phyloP scores from a whole-genome alignment of 2,888 invertebrate genomes.

The Xestia rhomboidea region DNA sequence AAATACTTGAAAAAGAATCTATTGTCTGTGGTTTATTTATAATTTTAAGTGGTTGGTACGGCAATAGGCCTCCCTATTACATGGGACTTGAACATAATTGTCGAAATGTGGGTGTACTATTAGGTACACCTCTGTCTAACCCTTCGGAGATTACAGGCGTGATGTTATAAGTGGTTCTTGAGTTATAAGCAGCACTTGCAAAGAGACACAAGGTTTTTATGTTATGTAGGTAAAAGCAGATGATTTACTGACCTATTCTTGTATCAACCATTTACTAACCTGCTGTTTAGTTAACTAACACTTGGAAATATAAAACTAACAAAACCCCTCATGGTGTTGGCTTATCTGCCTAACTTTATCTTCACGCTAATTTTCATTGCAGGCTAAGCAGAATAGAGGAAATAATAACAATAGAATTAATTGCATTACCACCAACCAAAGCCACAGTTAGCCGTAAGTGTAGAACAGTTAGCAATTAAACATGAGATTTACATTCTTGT shows the following conservation, averaged over 20 bases:
- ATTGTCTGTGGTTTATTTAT: background rate
- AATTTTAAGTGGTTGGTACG: too few relatives aligned
- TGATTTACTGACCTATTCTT: background rate
- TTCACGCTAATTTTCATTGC: slow-evolving; percentile 41
- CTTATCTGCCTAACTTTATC: slow-evolving; percentile 8
- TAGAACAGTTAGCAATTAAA: slow-evolving; percentile 36
- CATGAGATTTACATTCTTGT: slow-evolving; percentile 30
- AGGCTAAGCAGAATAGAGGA: slow-evolving; percentile 44
- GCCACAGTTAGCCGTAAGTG: slow-evolving; percentile 36
- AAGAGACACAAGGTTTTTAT: background rate
- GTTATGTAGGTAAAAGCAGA: background rate
- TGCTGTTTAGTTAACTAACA: background rate
- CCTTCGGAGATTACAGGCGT: too few relatives aligned
- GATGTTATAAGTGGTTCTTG: background rate
- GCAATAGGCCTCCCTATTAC: too few relatives aligned
- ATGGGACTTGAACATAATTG: too few relatives aligned
- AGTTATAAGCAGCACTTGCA: background rate
- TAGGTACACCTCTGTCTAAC: too few relatives aligned
- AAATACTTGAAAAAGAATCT: background rate
- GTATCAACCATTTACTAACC: background rate
- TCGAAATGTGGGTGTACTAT: too few relatives aligned
- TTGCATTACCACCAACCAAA: slow-evolving; percentile 29
- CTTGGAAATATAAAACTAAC: background rate
- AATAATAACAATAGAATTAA: slow-evolving; percentile 27
- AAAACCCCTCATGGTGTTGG: slow-evolving; percentile 6